These are phyloP conservation scores for Urocynchramus pylzowi DNA, from an alignment of 2,113 vertebrate species.

Conservation along the genomic window DNA sequence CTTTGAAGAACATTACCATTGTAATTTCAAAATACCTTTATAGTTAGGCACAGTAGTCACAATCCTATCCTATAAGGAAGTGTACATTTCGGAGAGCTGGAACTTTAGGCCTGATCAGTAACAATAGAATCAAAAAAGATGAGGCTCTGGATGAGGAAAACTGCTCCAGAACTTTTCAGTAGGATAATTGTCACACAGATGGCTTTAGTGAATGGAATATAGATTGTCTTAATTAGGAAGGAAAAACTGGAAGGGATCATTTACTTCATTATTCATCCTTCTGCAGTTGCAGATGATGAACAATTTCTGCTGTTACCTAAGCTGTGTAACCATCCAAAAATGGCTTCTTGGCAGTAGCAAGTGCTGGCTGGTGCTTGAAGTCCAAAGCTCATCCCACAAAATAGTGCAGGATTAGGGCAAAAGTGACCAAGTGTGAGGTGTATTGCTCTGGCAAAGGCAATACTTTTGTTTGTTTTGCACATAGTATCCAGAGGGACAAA, in stretches of 20 bases:
- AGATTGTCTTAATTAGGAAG: not conserved
- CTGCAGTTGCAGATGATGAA: not conserved
- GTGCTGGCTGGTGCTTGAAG: not conserved
- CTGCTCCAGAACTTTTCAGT: not conserved
- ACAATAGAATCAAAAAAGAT: not conserved
- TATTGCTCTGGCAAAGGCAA: not conserved
- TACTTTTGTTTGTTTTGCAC: not conserved
- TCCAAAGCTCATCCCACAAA: not conserved
- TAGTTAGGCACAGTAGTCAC: not conserved
- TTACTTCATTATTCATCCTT: not conserved
- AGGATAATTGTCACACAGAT: not conserved
- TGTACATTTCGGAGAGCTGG: not conserved
- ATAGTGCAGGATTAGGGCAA: not conserved
- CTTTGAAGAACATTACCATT: not conserved
- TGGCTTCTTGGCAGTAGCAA: not conserved
- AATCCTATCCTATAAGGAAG: not conserved
- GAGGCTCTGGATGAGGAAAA: not conserved
- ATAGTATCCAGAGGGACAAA: not conserved
- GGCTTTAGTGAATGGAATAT: not conserved
- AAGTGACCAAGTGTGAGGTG: not conserved
- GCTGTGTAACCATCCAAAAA: not conserved
- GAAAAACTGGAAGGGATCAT: not conserved
- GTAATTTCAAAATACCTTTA: not conserved
- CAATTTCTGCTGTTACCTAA: not conserved
- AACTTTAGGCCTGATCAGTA: not conserved